Conservation (phyloP, 2,888 invertebrate genomes). For the Achlya flavicornis region DNA sequence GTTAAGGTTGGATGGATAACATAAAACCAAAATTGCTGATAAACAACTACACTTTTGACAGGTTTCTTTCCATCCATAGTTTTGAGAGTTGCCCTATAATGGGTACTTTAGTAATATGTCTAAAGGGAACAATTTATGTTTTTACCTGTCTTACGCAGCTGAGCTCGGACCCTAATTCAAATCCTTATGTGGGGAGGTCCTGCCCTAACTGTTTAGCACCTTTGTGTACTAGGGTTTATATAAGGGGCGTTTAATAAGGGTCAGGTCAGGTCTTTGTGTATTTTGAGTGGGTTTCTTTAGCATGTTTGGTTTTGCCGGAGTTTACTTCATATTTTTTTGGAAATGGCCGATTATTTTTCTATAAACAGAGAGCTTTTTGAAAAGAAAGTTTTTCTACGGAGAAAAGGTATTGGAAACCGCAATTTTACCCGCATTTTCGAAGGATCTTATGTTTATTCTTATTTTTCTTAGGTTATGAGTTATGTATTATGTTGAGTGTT, state of each 20-base stretch:
- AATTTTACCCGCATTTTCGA: too few species aligned
- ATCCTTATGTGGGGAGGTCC: slow-evolving; percentile 49
- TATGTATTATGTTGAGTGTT: too few species aligned
- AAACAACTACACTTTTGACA: too few species aligned
- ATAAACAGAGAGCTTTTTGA: too few species aligned
- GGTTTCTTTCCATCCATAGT: not conserved
- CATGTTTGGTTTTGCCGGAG: slow-evolving; percentile 21
- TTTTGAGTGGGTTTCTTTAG: slow-evolving; percentile 50
- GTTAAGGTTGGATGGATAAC: too few species aligned
- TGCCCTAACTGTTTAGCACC: slow-evolving; percentile 65
- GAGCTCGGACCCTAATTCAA: slow-evolving; percentile 62
- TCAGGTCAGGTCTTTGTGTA: slow-evolving; percentile 47
- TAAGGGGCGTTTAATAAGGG: slow-evolving; percentile 51
- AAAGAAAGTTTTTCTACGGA: too few species aligned
- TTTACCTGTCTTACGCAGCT: slow-evolving; percentile 69
- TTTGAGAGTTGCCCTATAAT: slow-evolving; percentile 37
- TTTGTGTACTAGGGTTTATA: slow-evolving; percentile 55
- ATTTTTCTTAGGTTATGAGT: too few species aligned
- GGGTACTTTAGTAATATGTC: slow-evolving; percentile 66
- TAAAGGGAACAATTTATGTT: slow-evolving; percentile 74
- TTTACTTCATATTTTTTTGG: slow-evolving; percentile 10
- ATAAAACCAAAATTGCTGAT: too few species aligned
- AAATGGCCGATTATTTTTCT: not conserved
- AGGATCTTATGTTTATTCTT: too few species aligned
- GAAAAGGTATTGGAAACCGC: too few species aligned